Base-by-base conservation (phyloP, 2,797 vertebrate genomes). In the Diplodus puntazzo region DNA sequence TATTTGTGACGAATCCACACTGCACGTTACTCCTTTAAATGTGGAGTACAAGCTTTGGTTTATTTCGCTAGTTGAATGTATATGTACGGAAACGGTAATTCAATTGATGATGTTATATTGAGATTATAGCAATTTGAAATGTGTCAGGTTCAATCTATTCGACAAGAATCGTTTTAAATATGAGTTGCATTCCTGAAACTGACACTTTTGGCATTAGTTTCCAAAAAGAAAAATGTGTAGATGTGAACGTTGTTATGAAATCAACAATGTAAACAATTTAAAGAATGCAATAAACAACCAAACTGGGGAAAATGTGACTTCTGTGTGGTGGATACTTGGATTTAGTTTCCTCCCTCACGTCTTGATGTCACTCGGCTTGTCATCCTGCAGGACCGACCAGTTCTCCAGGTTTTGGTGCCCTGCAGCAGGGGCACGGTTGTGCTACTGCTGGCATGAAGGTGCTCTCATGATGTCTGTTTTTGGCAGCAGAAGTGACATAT, bases 281-380 rank as follows among this genome's bases (percentile, higher is more conserved):
- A 77, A 73, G 12, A 81, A 73, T 67, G 39, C 17, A 87, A 83
- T 79, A 81, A 86, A 89, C 27, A 46, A 70, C 5, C 34, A 55
- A 59, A 59, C 5, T 63, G 54, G 64, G 4, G 55, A 79, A 21
- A 34, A 11, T 27, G 27, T 0, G 3, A 14, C 34, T 2, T 7
- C 1, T 43, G 0, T 52, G 21, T 54, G 18, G 1, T 10, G 42
- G 8, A 3, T 46, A 27, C 50, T 7, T 34, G 34, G 42, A 25
- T 59, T 69, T 59, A 17, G 39, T 54, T 27, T 69, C 17, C 8
- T 54, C 17, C 9, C 3, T 30, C 10, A 12, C 0, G 2, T 30
- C 12, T 18, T 1, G 4, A 3, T 58, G 45, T 13, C 11, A 18
- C 8, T 27, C 1, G 0, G 17, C 60, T 57, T 17, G 8, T 17